phyloP scores from a whole-genome alignment of 1,140 invertebrate species.

The Oryctes rhinoceros region DNA sequence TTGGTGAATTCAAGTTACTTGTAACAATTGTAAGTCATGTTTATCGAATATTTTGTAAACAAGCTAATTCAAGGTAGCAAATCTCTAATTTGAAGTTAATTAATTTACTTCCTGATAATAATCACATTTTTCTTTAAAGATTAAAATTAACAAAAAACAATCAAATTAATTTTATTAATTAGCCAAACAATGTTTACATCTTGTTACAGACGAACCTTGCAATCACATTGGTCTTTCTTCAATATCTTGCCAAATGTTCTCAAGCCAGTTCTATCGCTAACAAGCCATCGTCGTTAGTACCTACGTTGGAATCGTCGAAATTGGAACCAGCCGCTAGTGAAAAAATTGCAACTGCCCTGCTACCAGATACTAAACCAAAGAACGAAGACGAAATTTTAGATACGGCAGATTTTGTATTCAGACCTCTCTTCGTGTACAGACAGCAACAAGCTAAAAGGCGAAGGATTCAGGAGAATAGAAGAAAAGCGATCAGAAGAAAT shows the following conservation, averaged over 20 bases:
- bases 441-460: slow-evolving; percentile 40
- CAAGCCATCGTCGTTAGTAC: neutral
- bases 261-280: neutral
- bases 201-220: neutral
- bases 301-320: neutral
- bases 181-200: neutral
- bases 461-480: slow-evolving; percentile 4
- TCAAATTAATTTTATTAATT: too few relatives aligned
- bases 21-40: too few relatives aligned
- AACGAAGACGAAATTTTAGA: slow-evolving; percentile 42
- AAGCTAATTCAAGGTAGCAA: too few relatives aligned
- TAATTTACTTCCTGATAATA: too few relatives aligned
- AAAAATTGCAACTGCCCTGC: neutral
- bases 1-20: too few relatives aligned
- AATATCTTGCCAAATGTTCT: neutral
- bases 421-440: slow-evolving; percentile 44
- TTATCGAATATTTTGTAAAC: too few relatives aligned
- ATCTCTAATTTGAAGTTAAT: too few relatives aligned
- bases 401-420: slow-evolving; percentile 41
- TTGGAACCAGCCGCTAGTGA: neutral
- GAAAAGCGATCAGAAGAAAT: neutral
- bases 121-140: too few relatives aligned
- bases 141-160: too few relatives aligned
- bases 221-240: neutral
- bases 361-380: neutral